A percentile compares a stretch with the other conserved stretches of the same genome.
phyloP scores from a whole-genome alignment of 2,113 vertebrate genomes.

The Epinephelus fuscoguttatus region DNA sequence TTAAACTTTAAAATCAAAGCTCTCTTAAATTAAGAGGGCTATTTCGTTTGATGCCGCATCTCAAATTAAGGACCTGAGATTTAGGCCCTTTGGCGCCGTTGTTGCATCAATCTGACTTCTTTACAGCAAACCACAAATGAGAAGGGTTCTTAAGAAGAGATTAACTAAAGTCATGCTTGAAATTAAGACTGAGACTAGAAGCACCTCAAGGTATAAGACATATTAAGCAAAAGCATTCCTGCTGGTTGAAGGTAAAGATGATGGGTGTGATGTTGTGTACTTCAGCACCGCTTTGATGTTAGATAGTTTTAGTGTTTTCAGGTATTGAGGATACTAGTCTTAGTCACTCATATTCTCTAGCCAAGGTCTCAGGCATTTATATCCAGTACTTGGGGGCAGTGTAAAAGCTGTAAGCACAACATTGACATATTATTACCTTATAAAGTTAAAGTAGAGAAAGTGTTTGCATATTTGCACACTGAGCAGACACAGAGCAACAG shows the following conservation, averaged over 20 bases:
- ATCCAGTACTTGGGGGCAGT: background rate
- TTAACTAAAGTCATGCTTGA: conserved; percentile 53
- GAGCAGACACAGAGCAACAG: background rate
- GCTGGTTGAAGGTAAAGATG: background rate
- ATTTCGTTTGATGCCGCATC: conserved; percentile 61
- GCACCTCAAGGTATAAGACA: background rate
- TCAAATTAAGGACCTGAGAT: conserved; percentile 67
- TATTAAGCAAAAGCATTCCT: conserved; percentile 1
- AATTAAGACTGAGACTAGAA: conserved; percentile 50
- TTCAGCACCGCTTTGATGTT: background rate
- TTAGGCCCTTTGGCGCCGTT: conserved; percentile 52
- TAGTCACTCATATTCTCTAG: background rate
- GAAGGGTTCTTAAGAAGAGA: conserved; percentile 41
- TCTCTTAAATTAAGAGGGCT: conserved; percentile 63
- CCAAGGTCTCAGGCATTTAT: background rate
- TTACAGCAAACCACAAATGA: conserved; percentile 60
- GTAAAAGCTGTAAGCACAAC: background rate
- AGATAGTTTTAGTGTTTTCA: background rate
- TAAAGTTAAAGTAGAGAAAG: background rate
- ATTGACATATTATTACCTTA: background rate
- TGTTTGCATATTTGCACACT: background rate
- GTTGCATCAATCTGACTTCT: conserved; percentile 54
- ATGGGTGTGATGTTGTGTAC: background rate
- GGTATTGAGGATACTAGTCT: background rate
- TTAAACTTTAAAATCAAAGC: conserved; percentile 54